Base-by-base conservation (phyloP, 2,113 vertebrate genomes). In the Thamnaconus septentrionalis region DNA sequence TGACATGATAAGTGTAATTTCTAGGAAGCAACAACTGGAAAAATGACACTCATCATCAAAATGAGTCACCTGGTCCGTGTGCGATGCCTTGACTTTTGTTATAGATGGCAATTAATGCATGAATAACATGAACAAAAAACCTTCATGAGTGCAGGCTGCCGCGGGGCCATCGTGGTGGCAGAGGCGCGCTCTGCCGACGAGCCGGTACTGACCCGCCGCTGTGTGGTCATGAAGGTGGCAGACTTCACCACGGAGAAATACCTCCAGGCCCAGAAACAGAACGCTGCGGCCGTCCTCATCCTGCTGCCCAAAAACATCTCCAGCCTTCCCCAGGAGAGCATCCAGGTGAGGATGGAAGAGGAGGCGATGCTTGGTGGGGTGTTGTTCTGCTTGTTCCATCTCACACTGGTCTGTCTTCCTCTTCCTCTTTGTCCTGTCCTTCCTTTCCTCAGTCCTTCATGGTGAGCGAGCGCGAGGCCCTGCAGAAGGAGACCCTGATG, bases 221-320 rank as follows among this genome's bases (percentile, higher is more conserved):
- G 91, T 64, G 84, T 92, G 56, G 67, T 93, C 78, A 91, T 92
- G 90, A 92, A 84, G 70, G 78, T 91, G 39, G 7, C 41, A 5
- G 92, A 93, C 84, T 92, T 92, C 60, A 91, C 88, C 1, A 58
- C 80, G 41, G 81, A 89, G 5, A 87, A 66, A 52, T 90, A 87
- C 74, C 59, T 71, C 0, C 75, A 91, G 55, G 87, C 89, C 44
- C 86, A 85, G 71, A 86, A 73, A 39, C 91, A 93, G 81, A 91
- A 86, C 0, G 91, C 91, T n/a, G 92, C 90, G 0, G 90, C 92
- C 2, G 7, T 92, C 1, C 71, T 93, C 49, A 86, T 93, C 41
- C 80, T 93, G 65, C 58, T 92, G 61, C 91, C 91, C 2, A 65
- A 40, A 61, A 92, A 91, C 53, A 81, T 85, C 39, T 89, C 90